Conservation (phyloP, 2,797 vertebrate species). For the Bufotes viridis region DNA sequence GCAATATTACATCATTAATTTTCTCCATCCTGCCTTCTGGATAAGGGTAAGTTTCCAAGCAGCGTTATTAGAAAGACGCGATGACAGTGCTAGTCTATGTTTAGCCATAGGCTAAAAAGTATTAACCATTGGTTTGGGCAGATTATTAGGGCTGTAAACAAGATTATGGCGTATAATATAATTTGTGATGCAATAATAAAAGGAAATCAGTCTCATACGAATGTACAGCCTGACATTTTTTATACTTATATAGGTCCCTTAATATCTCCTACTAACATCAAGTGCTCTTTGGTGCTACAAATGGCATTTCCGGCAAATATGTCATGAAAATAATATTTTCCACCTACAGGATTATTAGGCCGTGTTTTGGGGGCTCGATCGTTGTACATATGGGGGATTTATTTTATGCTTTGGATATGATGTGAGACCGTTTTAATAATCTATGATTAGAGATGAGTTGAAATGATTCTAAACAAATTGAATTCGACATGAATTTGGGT, state of each 20-base stretch:
- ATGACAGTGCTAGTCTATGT: constrained; percentile 27
- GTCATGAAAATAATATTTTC: constrained; percentile 24
- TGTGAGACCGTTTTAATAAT: too few species aligned
- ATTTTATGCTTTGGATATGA: background rate
- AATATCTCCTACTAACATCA: constrained; percentile 18
- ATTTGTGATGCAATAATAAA: constrained; percentile 46
- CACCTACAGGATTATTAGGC: background rate
- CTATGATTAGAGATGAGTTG: too few species aligned
- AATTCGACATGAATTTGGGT: too few species aligned
- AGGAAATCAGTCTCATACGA: constrained; percentile 29
- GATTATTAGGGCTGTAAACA: constrained; percentile 39
- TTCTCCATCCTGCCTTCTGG: constrained; percentile 39
- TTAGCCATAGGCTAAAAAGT: constrained; percentile 51
- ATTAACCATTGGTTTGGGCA: constrained; percentile 47
- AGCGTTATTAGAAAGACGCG: constrained; percentile 41
- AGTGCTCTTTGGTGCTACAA: background rate
- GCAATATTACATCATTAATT: constrained; percentile 56
- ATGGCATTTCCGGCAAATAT: background rate
- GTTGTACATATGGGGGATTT: background rate
- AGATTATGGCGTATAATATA: constrained; percentile 56
- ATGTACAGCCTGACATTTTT: constrained; percentile 36
- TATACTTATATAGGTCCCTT: constrained; percentile 42
- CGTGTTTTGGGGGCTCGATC: background rate
- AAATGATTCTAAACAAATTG: too few species aligned
- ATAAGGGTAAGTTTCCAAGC: constrained; percentile 24